These are phyloP conservation scores for Erythrolamprus reginae DNA, from an alignment of 2,113 vertebrate species.

Conservation along the genomic window DNA sequence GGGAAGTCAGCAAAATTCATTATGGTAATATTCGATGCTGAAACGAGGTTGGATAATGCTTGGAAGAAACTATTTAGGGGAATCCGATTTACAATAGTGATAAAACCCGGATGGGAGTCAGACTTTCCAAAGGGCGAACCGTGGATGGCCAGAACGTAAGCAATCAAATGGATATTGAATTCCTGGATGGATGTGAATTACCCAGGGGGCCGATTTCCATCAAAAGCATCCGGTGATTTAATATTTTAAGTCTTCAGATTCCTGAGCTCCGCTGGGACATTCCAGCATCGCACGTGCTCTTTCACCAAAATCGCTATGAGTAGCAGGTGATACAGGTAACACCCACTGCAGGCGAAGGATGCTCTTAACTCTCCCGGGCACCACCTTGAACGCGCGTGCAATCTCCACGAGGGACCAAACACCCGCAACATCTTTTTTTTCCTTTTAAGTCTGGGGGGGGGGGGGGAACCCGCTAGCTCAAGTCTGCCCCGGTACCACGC, in stretches of 20 bases:
- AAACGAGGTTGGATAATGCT: neutral
- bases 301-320: neutral
- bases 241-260: slow-evolving; percentile 17
- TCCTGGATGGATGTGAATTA: slow-evolving; percentile 11
- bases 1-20: neutral
- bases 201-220: neutral
- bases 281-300: neutral
- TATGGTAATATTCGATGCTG: neutral
- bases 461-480: slow-evolving; percentile 1
- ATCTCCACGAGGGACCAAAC: slow-evolving; percentile 23
- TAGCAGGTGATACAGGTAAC: neutral
- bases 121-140: neutral
- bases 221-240: slow-evolving; percentile 19
- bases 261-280: neutral
- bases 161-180: neutral
- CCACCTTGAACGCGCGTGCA: neutral
- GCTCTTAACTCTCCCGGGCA: neutral
- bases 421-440: slow-evolving; percentile 38
- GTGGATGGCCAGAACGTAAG: neutral
- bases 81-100: slow-evolving; percentile 8
- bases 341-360: neutral
- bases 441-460: slow-evolving; percentile 19
- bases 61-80: neutral
- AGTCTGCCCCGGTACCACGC: slow-evolving; percentile 20
- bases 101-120: neutral